Evolutionary conservation across 2,113 vertebrate species (phyloP).

Genomic region (Panurus biarmicus): DNA sequence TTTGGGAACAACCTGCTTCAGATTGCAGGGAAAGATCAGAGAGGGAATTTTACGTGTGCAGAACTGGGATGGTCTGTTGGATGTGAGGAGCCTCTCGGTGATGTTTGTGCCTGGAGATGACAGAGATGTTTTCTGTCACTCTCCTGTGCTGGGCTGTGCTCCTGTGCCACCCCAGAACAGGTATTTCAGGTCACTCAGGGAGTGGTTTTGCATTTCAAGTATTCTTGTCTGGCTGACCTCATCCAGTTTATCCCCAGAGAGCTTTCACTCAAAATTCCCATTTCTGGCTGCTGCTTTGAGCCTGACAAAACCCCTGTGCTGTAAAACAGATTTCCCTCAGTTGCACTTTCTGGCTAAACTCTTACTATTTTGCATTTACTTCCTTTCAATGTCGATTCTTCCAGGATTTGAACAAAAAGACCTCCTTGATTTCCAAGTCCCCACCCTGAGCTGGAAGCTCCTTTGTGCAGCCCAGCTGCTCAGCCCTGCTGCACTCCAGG

Average conservation of each 20-base stretch:
- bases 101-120: background rate
- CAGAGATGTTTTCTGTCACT: background rate
- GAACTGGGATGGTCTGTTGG: background rate
- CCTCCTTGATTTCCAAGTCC: constrained; percentile 56
- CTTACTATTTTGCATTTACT: background rate
- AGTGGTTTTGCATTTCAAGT: background rate
- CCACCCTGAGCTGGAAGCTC: constrained; percentile 55
- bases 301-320: background rate
- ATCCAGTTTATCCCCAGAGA: background rate
- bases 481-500: constrained; percentile 34
- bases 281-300: background rate
- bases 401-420: constrained; percentile 46
- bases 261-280: background rate
- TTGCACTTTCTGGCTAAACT: background rate
- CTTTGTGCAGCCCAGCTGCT: background rate
- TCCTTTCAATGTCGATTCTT: background rate
- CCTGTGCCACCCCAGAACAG: background rate
- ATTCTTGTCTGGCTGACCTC: background rate
- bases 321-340: background rate
- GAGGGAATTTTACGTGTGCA: background rate
- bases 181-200: constrained; percentile 22
- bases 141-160: background rate
- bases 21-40: constrained; percentile 28
- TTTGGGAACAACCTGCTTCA: constrained; percentile 66
- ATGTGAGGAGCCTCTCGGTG: background rate